These are phyloP conservation scores for Opisthocomus hoazin DNA, from an alignment of 2,113 vertebrate genomes.

Conservation along the genomic window DNA sequence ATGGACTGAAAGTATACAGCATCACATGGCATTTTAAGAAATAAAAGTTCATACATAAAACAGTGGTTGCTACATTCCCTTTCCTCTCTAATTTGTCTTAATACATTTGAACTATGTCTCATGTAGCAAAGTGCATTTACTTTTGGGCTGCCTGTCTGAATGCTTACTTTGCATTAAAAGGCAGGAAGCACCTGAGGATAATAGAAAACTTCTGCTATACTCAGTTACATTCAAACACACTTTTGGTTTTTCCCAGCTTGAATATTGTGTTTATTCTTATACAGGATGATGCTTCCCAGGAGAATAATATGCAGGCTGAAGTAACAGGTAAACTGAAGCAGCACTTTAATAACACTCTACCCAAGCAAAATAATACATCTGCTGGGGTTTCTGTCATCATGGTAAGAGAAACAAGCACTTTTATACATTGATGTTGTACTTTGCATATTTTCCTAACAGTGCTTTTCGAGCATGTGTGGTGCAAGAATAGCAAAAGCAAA, in stretches of 20 bases:
- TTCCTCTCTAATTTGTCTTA: not conserved
- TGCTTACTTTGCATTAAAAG: not conserved
- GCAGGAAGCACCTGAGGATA: not conserved
- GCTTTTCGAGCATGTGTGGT: not conserved
- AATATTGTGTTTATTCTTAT: not conserved
- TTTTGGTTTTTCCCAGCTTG: not conserved
- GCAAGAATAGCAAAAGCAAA: conserved; percentile 45
- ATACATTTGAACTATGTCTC: not conserved
- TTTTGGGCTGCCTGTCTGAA: not conserved
- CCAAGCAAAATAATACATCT: conserved; percentile 84
- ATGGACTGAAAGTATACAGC: not conserved
- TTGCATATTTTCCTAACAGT: not conserved
- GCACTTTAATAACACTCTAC: conserved; percentile 88
- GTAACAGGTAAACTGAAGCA: conserved; percentile 96
- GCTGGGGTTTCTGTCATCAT: conserved; percentile 92
- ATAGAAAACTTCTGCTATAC: not conserved
- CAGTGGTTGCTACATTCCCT: not conserved
- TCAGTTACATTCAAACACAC: not conserved
- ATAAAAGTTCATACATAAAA: not conserved
- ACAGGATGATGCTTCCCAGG: conserved; percentile 84
- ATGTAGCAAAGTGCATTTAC: not conserved
- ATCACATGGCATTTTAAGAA: not conserved
- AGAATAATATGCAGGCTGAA: conserved; percentile 93
- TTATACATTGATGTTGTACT: not conserved
- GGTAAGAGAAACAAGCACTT: conserved; percentile 75